Conservation (phyloP, 37 sponge, comb jelly and placozoan species). For the Dysidea cf. avara region DNA sequence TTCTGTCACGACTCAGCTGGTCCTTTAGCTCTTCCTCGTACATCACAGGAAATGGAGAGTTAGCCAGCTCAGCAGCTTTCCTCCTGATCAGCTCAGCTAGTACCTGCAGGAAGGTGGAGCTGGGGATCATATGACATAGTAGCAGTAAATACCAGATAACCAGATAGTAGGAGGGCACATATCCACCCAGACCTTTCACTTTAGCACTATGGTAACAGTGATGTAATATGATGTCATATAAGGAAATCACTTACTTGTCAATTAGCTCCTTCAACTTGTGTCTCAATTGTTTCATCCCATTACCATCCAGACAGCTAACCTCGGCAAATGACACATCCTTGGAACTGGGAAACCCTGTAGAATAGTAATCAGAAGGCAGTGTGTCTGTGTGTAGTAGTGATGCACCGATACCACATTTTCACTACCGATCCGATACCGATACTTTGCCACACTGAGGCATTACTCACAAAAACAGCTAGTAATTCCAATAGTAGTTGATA, state of each 20-base stretch:
- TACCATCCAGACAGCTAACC: conserved; percentile 51
- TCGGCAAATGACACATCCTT: conserved; percentile 39
- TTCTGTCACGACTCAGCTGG: not conserved
- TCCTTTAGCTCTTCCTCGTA: conserved; percentile 11
- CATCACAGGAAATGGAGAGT: not conserved
- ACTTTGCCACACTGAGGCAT: too few species aligned
- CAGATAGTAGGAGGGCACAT: conserved; percentile 65
- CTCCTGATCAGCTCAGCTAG: too few species aligned
- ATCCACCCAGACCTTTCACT: conserved; percentile 66
- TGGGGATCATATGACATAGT: too few species aligned
- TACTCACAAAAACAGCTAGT: too few species aligned
- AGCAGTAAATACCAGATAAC: conserved; percentile 9
- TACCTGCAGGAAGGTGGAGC: too few species aligned
- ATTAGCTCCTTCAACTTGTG: conserved; percentile 49
- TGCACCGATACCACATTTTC: too few species aligned
- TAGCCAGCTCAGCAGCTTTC: too few species aligned
- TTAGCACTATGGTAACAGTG: conserved; percentile 41
- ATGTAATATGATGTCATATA: not conserved
- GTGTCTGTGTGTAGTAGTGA: too few species aligned
- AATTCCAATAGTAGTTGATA: too few species aligned
- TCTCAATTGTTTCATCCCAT: conserved; percentile 15
- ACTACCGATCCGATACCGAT: too few species aligned
- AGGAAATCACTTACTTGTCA: conserved; percentile 28
- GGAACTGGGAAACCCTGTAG: conserved; percentile 37
- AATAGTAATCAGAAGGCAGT: too few species aligned